These are phyloP conservation scores for Drosophila picticornis DNA, from an alignment of 2,888 invertebrate species.

Conservation along the genomic window DNA sequence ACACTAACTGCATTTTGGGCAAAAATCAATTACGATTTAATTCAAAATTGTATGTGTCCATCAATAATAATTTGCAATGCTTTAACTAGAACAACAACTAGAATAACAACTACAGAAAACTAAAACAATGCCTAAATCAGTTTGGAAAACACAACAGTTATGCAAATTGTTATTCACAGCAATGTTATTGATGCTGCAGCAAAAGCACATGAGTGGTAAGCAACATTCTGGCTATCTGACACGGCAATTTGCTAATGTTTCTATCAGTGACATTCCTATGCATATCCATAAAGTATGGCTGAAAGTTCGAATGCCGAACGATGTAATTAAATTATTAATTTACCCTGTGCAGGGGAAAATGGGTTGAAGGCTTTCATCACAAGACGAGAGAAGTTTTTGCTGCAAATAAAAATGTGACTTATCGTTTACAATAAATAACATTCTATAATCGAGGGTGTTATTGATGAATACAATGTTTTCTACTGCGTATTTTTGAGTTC, in stretches of 20 bases:
- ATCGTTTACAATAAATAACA: background rate
- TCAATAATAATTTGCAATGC: slow-evolving; percentile 41
- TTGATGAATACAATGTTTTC: background rate
- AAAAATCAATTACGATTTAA: slow-evolving; percentile 52
- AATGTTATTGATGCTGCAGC: slow-evolving; percentile 61
- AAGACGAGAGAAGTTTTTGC: background rate
- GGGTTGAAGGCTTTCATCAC: background rate
- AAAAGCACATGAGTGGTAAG: slow-evolving; percentile 59
- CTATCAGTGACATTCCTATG: slow-evolving; percentile 2
- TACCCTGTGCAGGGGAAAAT: slow-evolving; percentile 1
- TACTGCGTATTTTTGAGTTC: background rate
- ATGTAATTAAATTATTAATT: background rate
- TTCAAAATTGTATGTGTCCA: slow-evolving; percentile 1
- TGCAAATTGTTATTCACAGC: slow-evolving; percentile 61
- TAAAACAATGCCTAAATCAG: slow-evolving; percentile 58
- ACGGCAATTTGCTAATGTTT: slow-evolving; percentile 13
- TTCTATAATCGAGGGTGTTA: background rate
- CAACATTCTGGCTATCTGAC: slow-evolving; percentile 12
- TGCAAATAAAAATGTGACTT: background rate
- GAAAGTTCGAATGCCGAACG: background rate
- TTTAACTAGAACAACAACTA: slow-evolving; percentile 2
- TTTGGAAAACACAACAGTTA: slow-evolving; percentile 35
- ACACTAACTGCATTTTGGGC: background rate
- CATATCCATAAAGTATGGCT: background rate
- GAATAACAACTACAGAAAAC: slow-evolving; percentile 3